Base-by-base conservation (phyloP, 2,113 vertebrate genomes). In the Aptenodytes patagonicus region DNA sequence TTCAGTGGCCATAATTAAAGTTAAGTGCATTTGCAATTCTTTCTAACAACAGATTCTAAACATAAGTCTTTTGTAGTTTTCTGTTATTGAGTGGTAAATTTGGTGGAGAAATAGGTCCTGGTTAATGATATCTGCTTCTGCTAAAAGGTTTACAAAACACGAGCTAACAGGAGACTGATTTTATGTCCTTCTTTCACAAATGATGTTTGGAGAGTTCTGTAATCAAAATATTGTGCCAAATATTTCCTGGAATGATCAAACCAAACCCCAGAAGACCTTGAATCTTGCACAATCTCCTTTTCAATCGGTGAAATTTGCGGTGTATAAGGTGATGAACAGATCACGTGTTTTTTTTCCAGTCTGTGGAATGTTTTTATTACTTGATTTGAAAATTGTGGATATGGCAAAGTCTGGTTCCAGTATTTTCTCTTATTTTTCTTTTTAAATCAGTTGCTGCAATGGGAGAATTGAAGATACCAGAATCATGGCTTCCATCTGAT, bases 211-310 rank as follows among this genome's bases (percentile, higher is more conserved):
- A 90, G 73, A 83, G 54, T 51, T 85, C 81, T 90, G 78, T 73
- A 88, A 83, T 86, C 75, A 77, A 94, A 89, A 80, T 58, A 31
- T 34, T 82, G 52, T 88, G 87, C 84, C 89, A 96, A 40, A 64
- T 76, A 34, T 58, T 95, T 96, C 91, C 91, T 90, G 87, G 75
- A 97, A 93, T 64, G 66, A 71, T 75, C 75, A 87, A 69, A 65
- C 6, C 19, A 61, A 79, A 51, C 62, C 3, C 1, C 82, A 77
- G 75, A 60, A 70, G 89, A 85, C 96, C 93, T 91, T 83, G 84
- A 62, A 8, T 88, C 77, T 87, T 93, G 44, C 29, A 73, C 57
- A 87, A 54, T 10, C 38, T 70, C 31, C 32, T 77, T 90, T 65
- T 83, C 87, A 61, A 0, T 52, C 0, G 0, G 44, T 49, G 16